Evolutionary conservation across 2,888 invertebrate genomes (phyloP).

Genomic region (Ochropacha duplaris): DNA sequence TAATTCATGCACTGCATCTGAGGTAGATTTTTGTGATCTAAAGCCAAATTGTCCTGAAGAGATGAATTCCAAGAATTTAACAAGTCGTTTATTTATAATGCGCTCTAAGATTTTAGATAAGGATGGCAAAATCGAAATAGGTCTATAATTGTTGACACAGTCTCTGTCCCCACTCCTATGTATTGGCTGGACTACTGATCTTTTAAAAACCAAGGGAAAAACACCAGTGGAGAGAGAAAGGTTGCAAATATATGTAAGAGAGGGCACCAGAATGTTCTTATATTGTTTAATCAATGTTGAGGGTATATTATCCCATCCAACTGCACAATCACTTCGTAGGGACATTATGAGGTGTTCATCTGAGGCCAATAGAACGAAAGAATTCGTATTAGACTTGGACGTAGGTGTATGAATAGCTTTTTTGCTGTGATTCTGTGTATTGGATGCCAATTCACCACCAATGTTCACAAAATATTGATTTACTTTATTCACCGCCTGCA

Average conservation of each 20-base stretch:
- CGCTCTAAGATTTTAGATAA: background rate
- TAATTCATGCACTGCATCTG: no score
- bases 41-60: no score
- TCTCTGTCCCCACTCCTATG: background rate
- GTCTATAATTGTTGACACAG: background rate
- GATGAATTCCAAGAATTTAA: no score
- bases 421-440: background rate
- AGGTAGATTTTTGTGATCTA: no score
- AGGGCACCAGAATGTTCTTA: background rate
- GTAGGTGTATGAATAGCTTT: background rate
- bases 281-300: background rate
- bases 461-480: background rate
- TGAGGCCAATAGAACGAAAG: background rate
- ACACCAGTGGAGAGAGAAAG: background rate
- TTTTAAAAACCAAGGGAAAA: background rate
- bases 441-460: background rate
- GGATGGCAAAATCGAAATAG: background rate
- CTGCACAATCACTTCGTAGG: background rate
- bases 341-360: conserved; percentile 1
- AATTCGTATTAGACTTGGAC: background rate
- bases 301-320: background rate
- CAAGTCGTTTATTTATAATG: no score
- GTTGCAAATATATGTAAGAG: background rate
- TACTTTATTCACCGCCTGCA: background rate
- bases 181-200: background rate